These are phyloP conservation scores for Cyaniris semiargus DNA, from an alignment of 2,888 invertebrate species.

Conservation along the genomic window DNA sequence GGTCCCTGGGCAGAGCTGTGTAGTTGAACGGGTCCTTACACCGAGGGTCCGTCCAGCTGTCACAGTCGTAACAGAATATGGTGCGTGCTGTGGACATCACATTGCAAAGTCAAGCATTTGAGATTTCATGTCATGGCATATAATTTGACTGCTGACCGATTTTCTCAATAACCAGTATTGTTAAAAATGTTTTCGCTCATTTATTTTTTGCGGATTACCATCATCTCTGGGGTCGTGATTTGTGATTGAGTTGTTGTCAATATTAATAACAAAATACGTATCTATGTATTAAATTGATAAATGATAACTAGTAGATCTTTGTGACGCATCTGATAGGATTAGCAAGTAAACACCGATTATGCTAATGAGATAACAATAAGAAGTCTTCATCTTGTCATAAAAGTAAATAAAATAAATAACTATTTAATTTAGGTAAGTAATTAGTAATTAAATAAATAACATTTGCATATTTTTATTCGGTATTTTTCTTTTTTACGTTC, in stretches of 20 bases:
- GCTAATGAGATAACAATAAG: background rate
- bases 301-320: background rate
- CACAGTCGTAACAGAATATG: conserved; percentile 96
- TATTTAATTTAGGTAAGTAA: no score
- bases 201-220: background rate
- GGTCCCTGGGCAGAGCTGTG: conserved; percentile 91
- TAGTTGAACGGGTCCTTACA: conserved; percentile 97
- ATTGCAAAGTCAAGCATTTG: background rate
- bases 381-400: background rate
- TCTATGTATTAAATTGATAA: no score
- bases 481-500: background rate
- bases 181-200: background rate
- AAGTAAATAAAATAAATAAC: no score
- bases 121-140: background rate
- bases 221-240: background rate
- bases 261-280: background rate
- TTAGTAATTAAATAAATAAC: no score
- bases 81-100: conserved; percentile 84
- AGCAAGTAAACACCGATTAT: background rate
- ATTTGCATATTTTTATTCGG: background rate
- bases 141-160: conserved; percentile 4
- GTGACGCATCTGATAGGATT: background rate
- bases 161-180: background rate
- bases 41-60: conserved; percentile 93
- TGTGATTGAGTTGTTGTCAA: background rate